Base-by-base conservation (phyloP, 2,797 vertebrate species). In the Hephaestus fuliginosus region DNA sequence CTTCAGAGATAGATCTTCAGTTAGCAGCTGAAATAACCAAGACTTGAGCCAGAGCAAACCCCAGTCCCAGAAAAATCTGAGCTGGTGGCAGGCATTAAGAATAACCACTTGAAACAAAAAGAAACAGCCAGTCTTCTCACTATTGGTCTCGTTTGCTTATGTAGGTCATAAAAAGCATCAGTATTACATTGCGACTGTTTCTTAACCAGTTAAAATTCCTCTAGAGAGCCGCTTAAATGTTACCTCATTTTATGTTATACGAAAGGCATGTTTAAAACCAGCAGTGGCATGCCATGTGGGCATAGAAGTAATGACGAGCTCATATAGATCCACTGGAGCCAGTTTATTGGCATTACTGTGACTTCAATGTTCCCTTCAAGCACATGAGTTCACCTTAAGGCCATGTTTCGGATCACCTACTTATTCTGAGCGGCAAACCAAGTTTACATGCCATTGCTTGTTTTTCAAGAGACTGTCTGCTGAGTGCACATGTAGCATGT, bases 241-340 rank as follows among this genome's bases (percentile, higher is more conserved):
- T 39, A 39, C 1, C 36, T 7, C 1, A 6, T 39, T 74, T 67
- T 7, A 56, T 78, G 46, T 56, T 15, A 73, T 61, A 63, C 86
- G 69, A 85, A 69, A 55, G 46, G 63, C 43, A 6, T 74, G 78
- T 86, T 80, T 52, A 30, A 7, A 1, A 49, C 70, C 18, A 39
- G 82, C 56, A 80, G 49, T 75, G 58, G 20, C 75, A 75, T 78
- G 55, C 81, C 74, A 87, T 76, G 70, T 73, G 80, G 56, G 30
- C 33, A 79, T 8, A 48, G 41, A 78, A 81, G 81, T 73, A 14
- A 39, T 77, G 58, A 76, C 60, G 62, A 60, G 18, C 64, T 80
- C 33, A 65, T 22, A 76, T 58, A 13, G 18, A 73, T 60, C 36
- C 55, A 62, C 55, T 15, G 43, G 39, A 76, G 13, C 4, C 49